These are phyloP conservation scores for Didymodactylos carnosus DNA, from an alignment of 2,888 invertebrate species.

Conservation along the genomic window DNA sequence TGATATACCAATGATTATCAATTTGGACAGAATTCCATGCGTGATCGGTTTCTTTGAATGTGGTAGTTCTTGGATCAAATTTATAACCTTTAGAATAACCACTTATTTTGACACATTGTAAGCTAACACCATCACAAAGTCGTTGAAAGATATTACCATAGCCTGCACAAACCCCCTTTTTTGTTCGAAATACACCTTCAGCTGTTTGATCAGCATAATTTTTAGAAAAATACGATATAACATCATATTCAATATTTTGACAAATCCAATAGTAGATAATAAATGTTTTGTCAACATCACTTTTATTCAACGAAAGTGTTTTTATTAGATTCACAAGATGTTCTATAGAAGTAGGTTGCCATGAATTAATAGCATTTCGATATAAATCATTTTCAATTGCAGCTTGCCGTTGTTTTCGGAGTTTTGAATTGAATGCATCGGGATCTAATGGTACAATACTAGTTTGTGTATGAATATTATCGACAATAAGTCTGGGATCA, in stretches of 20 bases:
- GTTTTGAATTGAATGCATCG: no score
- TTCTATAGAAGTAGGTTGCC: no score
- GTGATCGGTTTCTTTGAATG: background rate
- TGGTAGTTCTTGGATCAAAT: background rate
- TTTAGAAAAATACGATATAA: background rate
- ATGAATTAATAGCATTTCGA: no score
- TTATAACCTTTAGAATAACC: background rate
- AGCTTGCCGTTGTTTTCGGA: no score
- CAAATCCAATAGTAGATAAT: background rate
- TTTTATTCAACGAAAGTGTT: no score
- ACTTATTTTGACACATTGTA: background rate
- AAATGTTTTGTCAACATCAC: no score
- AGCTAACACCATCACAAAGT: background rate
- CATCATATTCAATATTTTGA: background rate
- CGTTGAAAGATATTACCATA: background rate
- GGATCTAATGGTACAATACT: no score
- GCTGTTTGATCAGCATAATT: background rate
- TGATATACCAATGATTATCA: background rate
- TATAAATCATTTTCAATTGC: no score
- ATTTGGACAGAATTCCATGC: constrained; percentile 9
- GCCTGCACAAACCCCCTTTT: constrained; percentile 1
- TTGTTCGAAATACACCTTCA: background rate
- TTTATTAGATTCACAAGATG: no score
- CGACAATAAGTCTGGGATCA: no score
- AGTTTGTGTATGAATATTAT: no score